A percentile compares a stretch with the other conserved stretches of the same genome.
These are phyloP conservation scores for Ethmia dodecea DNA, from an alignment of 2,888 invertebrate genomes.

Conservation along the genomic window DNA sequence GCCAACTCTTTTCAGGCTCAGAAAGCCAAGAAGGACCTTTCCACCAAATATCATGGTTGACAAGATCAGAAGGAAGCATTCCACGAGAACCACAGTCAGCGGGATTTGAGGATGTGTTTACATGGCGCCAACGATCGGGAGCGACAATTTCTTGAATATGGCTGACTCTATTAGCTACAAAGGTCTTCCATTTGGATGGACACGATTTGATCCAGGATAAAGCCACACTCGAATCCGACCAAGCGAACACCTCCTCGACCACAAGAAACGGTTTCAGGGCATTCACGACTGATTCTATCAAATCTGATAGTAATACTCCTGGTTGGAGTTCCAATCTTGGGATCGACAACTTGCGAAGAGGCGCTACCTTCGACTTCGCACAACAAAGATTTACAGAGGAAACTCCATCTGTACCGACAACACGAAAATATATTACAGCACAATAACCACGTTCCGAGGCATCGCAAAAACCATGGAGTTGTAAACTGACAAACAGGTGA, in stretches of 20 bases:
- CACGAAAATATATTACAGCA: no score
- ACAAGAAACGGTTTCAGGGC: no score
- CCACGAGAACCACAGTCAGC: background rate
- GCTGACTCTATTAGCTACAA: background rate
- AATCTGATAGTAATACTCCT: no score
- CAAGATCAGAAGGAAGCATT: background rate
- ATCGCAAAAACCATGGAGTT: no score
- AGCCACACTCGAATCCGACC: background rate
- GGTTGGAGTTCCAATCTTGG: no score
- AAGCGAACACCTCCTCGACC: background rate
- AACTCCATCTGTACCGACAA: no score
- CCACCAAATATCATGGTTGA: background rate
- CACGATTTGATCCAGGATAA: constrained; percentile 10
- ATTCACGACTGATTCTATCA: no score
- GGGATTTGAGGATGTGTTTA: background rate
- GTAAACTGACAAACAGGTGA: no score
- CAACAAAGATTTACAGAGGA: no score
- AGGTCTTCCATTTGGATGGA: constrained; percentile 8
- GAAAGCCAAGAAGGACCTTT: background rate
- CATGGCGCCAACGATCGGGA: background rate
- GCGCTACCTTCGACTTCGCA: no score
- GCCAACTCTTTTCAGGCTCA: background rate
- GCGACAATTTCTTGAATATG: background rate
- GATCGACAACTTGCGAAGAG: no score
- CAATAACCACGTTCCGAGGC: no score